Conservation (phyloP, 2,888 invertebrate genomes). For the Clivina fossor region DNA sequence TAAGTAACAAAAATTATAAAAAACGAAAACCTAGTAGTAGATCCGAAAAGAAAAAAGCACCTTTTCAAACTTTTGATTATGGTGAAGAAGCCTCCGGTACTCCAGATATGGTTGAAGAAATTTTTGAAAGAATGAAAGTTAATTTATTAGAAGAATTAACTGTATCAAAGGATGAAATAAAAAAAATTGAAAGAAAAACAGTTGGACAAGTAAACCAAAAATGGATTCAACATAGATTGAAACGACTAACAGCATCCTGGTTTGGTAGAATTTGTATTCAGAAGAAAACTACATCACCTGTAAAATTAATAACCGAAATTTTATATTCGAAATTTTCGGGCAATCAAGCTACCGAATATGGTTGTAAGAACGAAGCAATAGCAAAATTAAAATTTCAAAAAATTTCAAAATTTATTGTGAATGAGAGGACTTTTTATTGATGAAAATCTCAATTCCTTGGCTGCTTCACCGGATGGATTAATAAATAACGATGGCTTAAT, state of each 20-base stretch:
- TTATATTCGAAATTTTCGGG: slow-evolving; percentile 4
- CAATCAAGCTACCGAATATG: neutral
- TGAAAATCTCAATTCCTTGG: neutral
- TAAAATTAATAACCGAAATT: neutral
- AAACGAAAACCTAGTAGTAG: neutral
- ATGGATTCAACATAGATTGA: slow-evolving; percentile 4
- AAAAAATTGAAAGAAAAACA: neutral
- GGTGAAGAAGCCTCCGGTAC: neutral
- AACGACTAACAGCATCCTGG: neutral
- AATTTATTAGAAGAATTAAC: neutral
- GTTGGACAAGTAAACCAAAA: slow-evolving; percentile 4
- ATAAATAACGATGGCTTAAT: neutral
- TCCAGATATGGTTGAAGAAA: slow-evolving; percentile 3
- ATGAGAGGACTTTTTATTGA: slow-evolving; percentile 1
- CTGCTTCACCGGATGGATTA: neutral
- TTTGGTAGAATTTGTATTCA: slow-evolving; percentile 2
- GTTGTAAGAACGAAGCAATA: neutral
- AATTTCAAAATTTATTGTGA: neutral
- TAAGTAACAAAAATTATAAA: neutral
- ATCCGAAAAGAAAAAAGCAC: neutral
- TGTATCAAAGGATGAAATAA: neutral
- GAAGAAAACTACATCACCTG: neutral
- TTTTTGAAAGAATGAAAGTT: neutral
- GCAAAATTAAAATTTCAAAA: slow-evolving; percentile 3
- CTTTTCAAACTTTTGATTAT: neutral